Evolutionary conservation across 92 coral and sea anemone species (phyloP).

Genomic region (Palythoa grandiflora): DNA sequence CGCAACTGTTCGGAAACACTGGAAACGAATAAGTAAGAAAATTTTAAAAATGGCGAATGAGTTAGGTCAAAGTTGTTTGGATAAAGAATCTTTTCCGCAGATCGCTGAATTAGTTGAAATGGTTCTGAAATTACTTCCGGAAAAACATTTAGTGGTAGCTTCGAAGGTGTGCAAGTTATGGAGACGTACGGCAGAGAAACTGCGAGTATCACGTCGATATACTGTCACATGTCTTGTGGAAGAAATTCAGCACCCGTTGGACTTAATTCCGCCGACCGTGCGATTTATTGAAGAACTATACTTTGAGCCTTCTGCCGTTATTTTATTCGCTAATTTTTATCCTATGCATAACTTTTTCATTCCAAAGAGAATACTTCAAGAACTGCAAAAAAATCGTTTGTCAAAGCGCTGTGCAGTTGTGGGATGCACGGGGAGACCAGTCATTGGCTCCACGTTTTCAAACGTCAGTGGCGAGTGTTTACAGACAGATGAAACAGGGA

Average conservation of each 20-base stretch:
- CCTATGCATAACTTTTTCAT: conserved; percentile 38
- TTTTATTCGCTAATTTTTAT: conserved; percentile 56
- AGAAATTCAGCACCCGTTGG: conserved; percentile 20
- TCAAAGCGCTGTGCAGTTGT: conserved; percentile 62
- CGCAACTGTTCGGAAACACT: not conserved
- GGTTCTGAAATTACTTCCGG: conserved; percentile 69
- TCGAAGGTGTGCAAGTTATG: conserved; percentile 78
- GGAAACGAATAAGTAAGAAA: not conserved
- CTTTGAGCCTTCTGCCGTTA: conserved; percentile 56
- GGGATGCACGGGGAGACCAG: conserved; percentile 66
- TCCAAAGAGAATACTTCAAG: conserved; percentile 43
- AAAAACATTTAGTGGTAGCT: conserved; percentile 68
- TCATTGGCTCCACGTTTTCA: conserved; percentile 50
- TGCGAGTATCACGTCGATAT: conserved; percentile 68
- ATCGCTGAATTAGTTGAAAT: conserved; percentile 71
- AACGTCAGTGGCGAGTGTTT: not conserved
- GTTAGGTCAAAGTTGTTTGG: too few species aligned
- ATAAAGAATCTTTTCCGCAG: conserved; percentile 1
- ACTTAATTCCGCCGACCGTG: conserved; percentile 10
- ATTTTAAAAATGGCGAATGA: conserved; percentile 21
- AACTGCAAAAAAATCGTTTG: conserved; percentile 46
- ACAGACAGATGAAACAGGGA: conserved; percentile 38
- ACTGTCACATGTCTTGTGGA: conserved; percentile 44
- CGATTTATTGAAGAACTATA: conserved; percentile 8
- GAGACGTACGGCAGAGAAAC: conserved; percentile 67